Conservation (phyloP, 2,113 vertebrate species). For the Furnarius figulus region DNA sequence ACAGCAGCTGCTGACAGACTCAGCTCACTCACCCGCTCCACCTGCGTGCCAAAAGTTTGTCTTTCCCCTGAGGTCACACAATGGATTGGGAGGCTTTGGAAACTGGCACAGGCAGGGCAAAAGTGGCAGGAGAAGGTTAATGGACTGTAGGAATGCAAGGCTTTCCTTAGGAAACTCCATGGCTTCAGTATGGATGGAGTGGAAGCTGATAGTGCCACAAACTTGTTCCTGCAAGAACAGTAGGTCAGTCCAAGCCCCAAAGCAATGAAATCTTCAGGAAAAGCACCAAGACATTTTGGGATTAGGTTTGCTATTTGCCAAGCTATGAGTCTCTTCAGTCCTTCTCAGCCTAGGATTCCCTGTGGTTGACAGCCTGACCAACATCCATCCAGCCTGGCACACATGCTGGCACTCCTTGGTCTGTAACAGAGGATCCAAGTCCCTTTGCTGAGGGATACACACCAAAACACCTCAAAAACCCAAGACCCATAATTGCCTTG, state of each 20-base stretch:
- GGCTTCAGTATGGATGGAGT: not conserved
- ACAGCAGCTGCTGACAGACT: not conserved
- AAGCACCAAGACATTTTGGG: not conserved
- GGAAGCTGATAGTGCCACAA: not conserved
- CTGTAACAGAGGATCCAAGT: not conserved
- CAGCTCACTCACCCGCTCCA: rapidly evolving
- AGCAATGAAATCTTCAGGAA: not conserved
- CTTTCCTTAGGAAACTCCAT: not conserved
- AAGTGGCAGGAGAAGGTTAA: not conserved
- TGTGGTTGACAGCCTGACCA: not conserved
- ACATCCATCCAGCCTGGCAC: not conserved
- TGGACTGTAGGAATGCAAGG: not conserved
- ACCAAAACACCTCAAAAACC: not conserved
- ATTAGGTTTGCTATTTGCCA: not conserved
- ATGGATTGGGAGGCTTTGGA: not conserved
- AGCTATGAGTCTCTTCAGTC: not conserved
- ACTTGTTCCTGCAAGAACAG: not conserved
- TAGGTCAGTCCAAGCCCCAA: not conserved
- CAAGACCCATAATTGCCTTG: not conserved
- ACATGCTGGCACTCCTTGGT: rapidly evolving
- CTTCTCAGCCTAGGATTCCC: not conserved
- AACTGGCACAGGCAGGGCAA: not conserved
- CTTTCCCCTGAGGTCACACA: not conserved
- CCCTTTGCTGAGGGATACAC: not conserved
- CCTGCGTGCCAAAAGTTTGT: not conserved